Conservation (phyloP, 2,113 vertebrate species). For the Mustela lutreola region DNA sequence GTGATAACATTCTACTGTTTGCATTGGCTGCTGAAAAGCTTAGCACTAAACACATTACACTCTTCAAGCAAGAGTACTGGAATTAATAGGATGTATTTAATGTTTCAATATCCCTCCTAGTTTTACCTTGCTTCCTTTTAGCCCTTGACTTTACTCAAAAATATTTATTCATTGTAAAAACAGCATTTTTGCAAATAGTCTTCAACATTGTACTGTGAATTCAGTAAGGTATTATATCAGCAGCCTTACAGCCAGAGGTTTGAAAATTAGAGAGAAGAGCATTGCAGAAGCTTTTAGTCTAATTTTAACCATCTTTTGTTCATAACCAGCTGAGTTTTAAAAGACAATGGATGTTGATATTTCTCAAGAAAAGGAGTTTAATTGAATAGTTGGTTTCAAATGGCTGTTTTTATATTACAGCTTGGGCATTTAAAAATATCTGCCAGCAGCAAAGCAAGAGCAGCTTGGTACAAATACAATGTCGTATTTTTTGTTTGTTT, state of each 20-base stretch:
- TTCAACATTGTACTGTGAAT: neutral
- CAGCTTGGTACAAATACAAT: constrained; percentile 67
- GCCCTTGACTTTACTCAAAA: neutral
- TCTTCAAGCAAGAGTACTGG: neutral
- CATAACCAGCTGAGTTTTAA: constrained; percentile 52
- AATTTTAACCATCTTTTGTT: constrained; percentile 45
- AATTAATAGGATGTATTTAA: constrained; percentile 4
- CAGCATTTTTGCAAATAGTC: neutral
- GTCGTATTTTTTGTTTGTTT: constrained; percentile 43
- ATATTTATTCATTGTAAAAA: neutral
- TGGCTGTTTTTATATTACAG: neutral
- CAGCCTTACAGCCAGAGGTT: neutral
- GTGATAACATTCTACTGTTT: neutral
- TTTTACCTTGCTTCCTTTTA: neutral
- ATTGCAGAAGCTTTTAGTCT: neutral
- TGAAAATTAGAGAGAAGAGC: neutral
- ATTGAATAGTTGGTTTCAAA: constrained; percentile 71
- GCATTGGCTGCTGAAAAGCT: neutral
- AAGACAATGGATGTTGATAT: constrained; percentile 8
- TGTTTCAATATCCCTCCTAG: neutral
- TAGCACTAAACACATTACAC: neutral
- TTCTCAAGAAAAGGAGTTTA: constrained; percentile 59
- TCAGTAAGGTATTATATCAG: neutral
- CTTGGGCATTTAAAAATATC: constrained; percentile 36
- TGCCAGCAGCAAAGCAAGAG: constrained; percentile 68